These are phyloP conservation scores for Cactoblastis cactorum DNA, from an alignment of 2,888 invertebrate species.

Conservation along the genomic window DNA sequence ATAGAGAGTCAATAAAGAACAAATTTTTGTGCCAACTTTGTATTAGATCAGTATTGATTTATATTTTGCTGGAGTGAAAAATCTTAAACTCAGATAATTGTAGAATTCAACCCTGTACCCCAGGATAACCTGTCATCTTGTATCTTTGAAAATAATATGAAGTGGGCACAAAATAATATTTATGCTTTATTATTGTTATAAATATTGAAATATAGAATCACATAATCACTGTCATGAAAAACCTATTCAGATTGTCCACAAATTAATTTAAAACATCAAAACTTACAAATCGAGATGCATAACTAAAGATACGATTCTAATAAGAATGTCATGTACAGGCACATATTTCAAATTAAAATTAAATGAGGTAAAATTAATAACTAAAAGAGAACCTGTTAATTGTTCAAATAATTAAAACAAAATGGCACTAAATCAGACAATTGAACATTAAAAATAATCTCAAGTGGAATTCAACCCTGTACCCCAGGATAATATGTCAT, in stretches of 20 bases:
- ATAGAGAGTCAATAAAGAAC: not conserved
- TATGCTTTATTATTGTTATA: not conserved
- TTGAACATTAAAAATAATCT: conserved; percentile 7
- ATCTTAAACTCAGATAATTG: conserved; percentile 7
- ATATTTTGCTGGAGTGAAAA: too few relatives aligned
- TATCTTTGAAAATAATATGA: not conserved
- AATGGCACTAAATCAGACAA: conserved; percentile 13
- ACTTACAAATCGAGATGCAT: not conserved
- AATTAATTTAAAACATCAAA: not conserved
- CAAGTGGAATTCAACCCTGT: not conserved
- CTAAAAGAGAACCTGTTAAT: conserved; percentile 10
- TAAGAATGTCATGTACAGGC: conserved; percentile 1
- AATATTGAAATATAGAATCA: too few relatives aligned
- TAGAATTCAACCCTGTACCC: not conserved
- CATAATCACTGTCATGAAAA: too few relatives aligned
- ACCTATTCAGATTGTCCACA: too few relatives aligned
- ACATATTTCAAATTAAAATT: not conserved
- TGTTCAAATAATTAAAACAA: not conserved
- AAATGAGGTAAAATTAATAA: conserved; percentile 6
- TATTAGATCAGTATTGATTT: too few relatives aligned
- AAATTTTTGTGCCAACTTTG: not conserved
- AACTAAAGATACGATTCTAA: not conserved
- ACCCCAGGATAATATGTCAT: not conserved
- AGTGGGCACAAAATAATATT: not conserved
- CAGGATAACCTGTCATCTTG: not conserved